These are phyloP conservation scores for Yasuhikotakia modesta DNA, from an alignment of 2,797 vertebrate genomes.

Conservation along the genomic window DNA sequence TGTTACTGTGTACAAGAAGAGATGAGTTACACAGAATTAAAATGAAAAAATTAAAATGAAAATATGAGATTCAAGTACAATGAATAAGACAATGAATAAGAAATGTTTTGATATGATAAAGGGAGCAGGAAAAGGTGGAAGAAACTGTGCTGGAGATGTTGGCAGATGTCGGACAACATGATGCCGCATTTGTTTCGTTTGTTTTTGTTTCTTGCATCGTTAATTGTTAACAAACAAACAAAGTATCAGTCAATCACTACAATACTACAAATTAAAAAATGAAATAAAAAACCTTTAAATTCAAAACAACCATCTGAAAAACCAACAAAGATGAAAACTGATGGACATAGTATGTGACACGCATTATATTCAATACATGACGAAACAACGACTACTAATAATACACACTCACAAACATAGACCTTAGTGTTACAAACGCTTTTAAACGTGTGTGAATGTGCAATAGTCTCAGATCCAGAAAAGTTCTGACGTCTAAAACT, in stretches of 20 bases:
- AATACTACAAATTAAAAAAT: background rate
- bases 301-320: background rate
- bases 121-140: background rate
- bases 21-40: background rate
- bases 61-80: conserved; percentile 10
- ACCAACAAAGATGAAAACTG: background rate
- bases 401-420: conserved; percentile 3
- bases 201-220: background rate
- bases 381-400: conserved; percentile 10
- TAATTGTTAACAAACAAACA: background rate
- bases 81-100: background rate
- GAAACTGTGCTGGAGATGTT: conserved; percentile 21
- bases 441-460: background rate
- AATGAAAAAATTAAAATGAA: background rate
- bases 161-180: conserved; percentile 11
- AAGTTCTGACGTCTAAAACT: conserved; percentile 31
- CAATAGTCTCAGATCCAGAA: conserved; percentile 17
- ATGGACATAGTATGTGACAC: too few species aligned
- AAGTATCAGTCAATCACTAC: background rate
- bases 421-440: background rate
- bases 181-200: background rate
- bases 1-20: conserved; percentile 4
- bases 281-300: background rate
- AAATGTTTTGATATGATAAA: background rate
- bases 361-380: too few species aligned